phyloP scores from a whole-genome alignment of 2,888 invertebrate genomes.

The Hirtodrosophila trivittata region DNA sequence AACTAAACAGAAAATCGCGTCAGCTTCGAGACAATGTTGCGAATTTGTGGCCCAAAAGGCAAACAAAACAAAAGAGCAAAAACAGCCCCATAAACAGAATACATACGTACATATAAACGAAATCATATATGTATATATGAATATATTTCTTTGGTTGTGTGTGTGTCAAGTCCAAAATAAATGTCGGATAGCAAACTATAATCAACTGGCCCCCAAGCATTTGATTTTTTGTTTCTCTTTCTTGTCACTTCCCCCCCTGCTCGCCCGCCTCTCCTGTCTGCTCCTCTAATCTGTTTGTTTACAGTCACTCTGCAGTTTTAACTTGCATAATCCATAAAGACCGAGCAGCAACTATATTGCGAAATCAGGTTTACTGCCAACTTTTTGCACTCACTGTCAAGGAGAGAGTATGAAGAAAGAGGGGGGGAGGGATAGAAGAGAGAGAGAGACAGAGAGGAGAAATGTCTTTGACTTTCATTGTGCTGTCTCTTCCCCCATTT shows the following conservation, averaged over 20 bases:
- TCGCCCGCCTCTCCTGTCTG: conserved; percentile 10
- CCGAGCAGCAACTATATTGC: conserved; percentile 34
- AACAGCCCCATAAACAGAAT: conserved; percentile 19
- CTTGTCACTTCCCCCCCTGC: conserved; percentile 3
- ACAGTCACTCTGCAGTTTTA: conserved; percentile 33
- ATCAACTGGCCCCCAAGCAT: conserved; percentile 53
- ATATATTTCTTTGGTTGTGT: too few species aligned
- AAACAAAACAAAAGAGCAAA: conserved; percentile 31
- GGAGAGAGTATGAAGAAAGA: conserved; percentile 10
- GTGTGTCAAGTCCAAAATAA: conserved; percentile 47
- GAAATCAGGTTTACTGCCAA: conserved; percentile 59
- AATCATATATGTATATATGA: conserved; percentile 6
- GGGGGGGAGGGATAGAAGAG: conserved; percentile 4
- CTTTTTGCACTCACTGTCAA: conserved; percentile 15
- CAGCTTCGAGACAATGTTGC: conserved; percentile 56
- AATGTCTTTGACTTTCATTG: neutral
- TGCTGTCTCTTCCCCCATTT: conserved; percentile 3
- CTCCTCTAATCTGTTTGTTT: conserved; percentile 33
- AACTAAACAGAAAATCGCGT: conserved; percentile 31
- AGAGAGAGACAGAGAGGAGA: neutral
- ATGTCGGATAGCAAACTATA: conserved; percentile 32
- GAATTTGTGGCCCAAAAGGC: conserved; percentile 54
- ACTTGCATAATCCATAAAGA: conserved; percentile 64
- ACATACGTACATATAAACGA: conserved; percentile 2
- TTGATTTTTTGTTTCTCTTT: conserved; percentile 41